Evolutionary conservation across 1,140 invertebrate species (phyloP).

Genomic region (Procambarus virginalis): DNA sequence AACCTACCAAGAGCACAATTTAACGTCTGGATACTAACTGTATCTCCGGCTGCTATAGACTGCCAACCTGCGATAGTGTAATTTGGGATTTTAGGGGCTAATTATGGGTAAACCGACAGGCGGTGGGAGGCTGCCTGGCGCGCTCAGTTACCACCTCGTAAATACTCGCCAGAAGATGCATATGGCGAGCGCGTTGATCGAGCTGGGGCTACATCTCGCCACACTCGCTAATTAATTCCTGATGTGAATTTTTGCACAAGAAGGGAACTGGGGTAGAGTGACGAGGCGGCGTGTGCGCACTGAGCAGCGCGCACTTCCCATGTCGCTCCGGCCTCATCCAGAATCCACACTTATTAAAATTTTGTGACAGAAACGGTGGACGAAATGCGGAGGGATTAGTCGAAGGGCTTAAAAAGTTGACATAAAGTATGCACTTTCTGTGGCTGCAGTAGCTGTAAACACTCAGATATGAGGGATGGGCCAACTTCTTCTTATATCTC

Average conservation of each 20-base stretch:
- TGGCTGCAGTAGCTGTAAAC: neutral
- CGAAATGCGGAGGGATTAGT: neutral
- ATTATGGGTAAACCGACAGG: neutral
- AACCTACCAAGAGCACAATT: slow-evolving; percentile 12
- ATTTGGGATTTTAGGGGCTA: neutral
- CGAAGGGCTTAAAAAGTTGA: neutral
- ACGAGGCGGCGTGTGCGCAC: neutral
- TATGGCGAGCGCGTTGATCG: neutral
- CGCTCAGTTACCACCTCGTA: neutral
- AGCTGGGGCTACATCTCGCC: neutral
- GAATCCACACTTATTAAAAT: neutral
- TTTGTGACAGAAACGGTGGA: neutral
- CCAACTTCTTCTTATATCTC: too few relatives aligned
- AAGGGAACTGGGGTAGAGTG: too few relatives aligned
- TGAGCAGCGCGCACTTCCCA: neutral
- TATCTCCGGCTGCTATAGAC: slow-evolving; percentile 3
- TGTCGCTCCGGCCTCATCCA: neutral
- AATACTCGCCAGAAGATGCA: neutral
- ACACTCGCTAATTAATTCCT: slow-evolving; percentile 2
- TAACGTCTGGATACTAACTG: slow-evolving; percentile 16
- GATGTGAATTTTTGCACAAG: slow-evolving; percentile 9
- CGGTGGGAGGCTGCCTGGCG: neutral
- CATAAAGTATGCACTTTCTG: neutral
- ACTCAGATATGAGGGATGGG: too few relatives aligned
- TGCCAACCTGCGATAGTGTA: neutral